Evolutionary conservation across 2,113 vertebrate genomes (phyloP).

Genomic region (Sceloporus tristichus): DNA sequence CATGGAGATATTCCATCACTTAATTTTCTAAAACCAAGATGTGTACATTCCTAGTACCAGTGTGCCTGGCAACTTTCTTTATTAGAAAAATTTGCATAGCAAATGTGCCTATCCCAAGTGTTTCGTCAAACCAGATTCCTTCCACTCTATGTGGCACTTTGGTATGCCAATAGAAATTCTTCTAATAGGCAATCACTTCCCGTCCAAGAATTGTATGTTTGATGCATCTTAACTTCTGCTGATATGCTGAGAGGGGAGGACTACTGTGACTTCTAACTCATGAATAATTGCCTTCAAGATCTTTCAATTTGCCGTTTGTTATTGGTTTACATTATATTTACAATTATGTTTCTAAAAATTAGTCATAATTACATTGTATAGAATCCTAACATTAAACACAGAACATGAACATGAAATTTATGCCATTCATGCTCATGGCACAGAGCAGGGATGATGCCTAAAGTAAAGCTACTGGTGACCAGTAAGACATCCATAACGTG

Average conservation of each 20-base stretch:
- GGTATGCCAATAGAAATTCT: neutral
- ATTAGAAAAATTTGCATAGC: neutral
- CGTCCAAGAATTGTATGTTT: neutral
- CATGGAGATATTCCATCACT: neutral
- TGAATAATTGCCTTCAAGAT: neutral
- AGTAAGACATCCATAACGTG: neutral
- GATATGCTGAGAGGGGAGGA: neutral
- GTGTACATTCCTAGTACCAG: neutral
- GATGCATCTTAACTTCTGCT: neutral
- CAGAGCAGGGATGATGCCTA: slow-evolving; percentile 20
- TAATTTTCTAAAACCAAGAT: neutral
- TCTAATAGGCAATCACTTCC: neutral
- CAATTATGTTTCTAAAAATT: neutral
- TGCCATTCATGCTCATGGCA: slow-evolving; percentile 44
- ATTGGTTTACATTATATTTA: neutral
- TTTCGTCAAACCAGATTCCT: slow-evolving; percentile 3
- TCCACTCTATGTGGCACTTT: neutral
- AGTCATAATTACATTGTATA: neutral
- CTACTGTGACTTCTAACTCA: neutral
- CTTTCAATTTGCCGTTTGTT: neutral
- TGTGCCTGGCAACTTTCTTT: neutral
- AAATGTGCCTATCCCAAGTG: neutral
- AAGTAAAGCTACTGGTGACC: neutral
- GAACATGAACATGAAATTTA: neutral
- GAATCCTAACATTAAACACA: neutral